A percentile compares a stretch with the other conserved stretches of the same genome.
These are phyloP conservation scores for fruit fly (Drosophila melanogaster) DNA, from an alignment of 1,140 invertebrate genomes.

Conservation along the genomic window DNA sequence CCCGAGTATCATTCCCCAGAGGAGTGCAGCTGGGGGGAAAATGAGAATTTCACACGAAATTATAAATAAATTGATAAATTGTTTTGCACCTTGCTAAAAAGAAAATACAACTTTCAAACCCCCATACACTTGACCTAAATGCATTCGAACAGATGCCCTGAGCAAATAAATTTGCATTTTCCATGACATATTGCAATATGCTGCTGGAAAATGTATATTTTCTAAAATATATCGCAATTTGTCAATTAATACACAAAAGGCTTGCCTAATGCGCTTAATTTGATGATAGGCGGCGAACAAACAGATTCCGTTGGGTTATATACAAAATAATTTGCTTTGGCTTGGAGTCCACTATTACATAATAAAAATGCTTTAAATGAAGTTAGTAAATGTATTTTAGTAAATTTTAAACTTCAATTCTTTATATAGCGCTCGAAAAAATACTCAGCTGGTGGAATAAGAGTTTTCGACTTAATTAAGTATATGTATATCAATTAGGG, in stretches of 20 bases:
- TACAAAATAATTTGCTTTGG: slow-evolving; percentile 1
- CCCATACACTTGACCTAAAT: slow-evolving; percentile 24
- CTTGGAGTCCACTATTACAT: too few species aligned
- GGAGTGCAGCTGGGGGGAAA: slow-evolving; percentile 18
- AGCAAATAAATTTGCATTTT: slow-evolving; percentile 47
- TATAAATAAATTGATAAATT: slow-evolving; percentile 16
- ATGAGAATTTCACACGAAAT: slow-evolving; percentile 39
- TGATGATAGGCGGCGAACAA: slow-evolving; percentile 11
- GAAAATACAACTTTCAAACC: neutral
- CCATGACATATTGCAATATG: slow-evolving; percentile 33
- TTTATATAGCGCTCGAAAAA: too few species aligned
- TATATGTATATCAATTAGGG: too few species aligned
- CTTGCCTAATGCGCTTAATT: slow-evolving; percentile 23
- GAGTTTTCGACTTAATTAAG: too few species aligned
- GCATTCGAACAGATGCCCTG: slow-evolving; percentile 35
- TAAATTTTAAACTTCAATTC: too few species aligned
- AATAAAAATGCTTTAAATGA: neutral
- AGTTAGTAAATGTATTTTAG: too few species aligned
- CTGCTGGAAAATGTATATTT: slow-evolving; percentile 22
- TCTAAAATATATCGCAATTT: slow-evolving; percentile 40
- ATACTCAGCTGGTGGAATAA: too few species aligned
- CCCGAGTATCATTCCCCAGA: neutral
- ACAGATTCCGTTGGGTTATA: neutral
- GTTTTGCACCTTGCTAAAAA: neutral
- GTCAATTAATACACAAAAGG: slow-evolving; percentile 48